These are phyloP conservation scores for Rhinolophus sinicus DNA, from an alignment of 2,113 vertebrate species.

Conservation along the genomic window DNA sequence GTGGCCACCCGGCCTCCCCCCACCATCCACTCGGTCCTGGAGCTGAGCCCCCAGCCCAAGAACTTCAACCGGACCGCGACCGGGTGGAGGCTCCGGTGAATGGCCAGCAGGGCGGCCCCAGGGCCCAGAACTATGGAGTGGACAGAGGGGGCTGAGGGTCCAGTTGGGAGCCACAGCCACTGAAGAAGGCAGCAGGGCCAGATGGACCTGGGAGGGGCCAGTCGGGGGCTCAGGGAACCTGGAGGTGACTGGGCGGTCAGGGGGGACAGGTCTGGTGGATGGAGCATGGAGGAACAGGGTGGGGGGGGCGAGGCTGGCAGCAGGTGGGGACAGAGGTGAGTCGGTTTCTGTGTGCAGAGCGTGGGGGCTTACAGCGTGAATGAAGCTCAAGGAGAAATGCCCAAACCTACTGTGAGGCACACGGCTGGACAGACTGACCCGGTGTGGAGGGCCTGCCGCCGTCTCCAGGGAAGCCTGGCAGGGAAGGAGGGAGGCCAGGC, in stretches of 20 bases:
- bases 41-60: conserved; percentile 86
- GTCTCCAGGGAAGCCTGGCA: neutral
- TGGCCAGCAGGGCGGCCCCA: fast-evolving
- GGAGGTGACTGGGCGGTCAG: fast-evolving
- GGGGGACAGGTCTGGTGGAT: neutral
- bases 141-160: neutral
- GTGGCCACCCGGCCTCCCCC: conserved; percentile 89
- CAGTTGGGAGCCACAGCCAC: neutral
- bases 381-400: no score
- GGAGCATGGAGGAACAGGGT: fast-evolving
- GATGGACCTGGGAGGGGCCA: neutral
- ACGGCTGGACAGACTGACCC: fast-evolving
- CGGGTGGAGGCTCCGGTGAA: conserved; percentile 87
- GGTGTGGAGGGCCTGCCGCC: fast-evolving
- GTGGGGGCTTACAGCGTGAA: fast-evolving
- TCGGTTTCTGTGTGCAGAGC: fast-evolving
- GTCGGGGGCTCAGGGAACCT: neutral
- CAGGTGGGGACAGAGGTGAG: neutral
- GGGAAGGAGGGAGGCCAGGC: neutral
- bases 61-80: conserved; percentile 94
- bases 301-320: fast-evolving
- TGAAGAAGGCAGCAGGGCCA: neutral
- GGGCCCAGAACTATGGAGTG: neutral
- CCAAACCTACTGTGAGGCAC: fast-evolving
- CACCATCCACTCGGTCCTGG: conserved; percentile 85